phyloP scores from a whole-genome alignment of 2,113 vertebrate species.

The Hippocampus guttulatus region DNA sequence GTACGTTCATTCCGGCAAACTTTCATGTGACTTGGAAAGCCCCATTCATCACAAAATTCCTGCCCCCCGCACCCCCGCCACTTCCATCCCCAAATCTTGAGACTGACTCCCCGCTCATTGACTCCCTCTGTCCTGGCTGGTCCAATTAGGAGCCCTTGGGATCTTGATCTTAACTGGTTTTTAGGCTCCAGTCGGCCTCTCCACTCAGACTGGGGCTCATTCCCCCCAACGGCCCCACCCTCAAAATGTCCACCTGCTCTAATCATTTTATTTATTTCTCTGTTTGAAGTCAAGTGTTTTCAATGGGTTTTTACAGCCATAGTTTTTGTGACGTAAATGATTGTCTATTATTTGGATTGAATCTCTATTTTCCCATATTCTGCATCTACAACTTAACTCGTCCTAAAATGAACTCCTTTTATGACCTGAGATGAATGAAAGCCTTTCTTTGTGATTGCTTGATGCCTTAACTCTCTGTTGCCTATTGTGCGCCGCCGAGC shows the following conservation, averaged over 20 bases:
- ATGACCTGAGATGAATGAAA: constrained; percentile 5
- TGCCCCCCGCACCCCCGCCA: constrained; percentile 33
- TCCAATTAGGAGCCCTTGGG: constrained; percentile 94
- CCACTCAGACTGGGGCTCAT: constrained; percentile 37
- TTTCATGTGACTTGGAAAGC: constrained; percentile 98
- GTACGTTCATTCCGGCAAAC: constrained; percentile 95
- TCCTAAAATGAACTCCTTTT: constrained; percentile 20
- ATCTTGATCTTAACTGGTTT: constrained; percentile 82
- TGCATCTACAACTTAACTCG: neutral
- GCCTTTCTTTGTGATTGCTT: constrained; percentile 17
- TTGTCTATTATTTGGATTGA: neutral
- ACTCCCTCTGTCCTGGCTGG: constrained; percentile 76
- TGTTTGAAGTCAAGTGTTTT: neutral
- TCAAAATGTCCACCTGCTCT: constrained; percentile 32
- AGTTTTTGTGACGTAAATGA: neutral
- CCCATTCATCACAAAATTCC: constrained; percentile 56
- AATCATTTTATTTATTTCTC: constrained; percentile 9
- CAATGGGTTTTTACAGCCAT: neutral
- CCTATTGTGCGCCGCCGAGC: constrained; percentile 4
- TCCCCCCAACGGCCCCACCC: constrained; percentile 13
- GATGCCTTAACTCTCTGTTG: constrained; percentile 31
- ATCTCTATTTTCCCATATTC: neutral
- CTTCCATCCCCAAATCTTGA: constrained; percentile 73
- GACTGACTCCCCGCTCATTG: constrained; percentile 80
- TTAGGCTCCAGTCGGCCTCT: constrained; percentile 53